Base-by-base conservation (phyloP, 2,113 vertebrate genomes). In the Bagarius yarrelli region DNA sequence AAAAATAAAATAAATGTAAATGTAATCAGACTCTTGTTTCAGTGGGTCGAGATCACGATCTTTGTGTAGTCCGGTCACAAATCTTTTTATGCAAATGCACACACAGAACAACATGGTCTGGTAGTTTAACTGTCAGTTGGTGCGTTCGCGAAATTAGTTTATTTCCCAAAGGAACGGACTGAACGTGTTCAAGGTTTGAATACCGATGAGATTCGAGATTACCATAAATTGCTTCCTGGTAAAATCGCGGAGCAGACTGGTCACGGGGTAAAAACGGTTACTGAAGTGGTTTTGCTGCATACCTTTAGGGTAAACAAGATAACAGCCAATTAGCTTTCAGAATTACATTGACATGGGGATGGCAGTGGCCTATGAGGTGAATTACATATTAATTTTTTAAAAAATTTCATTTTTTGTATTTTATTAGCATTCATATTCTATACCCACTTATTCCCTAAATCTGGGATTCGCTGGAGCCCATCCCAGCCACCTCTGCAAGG, bases 211-310 rank as follows among this genome's bases (percentile, higher is more conserved):
- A n/a, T 30, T 25, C 15, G 19, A 18, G 56, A 11, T 50, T 44
- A 9, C 8, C 5, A 18, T 21, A 53, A 16, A 34, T 34, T 64
- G 36, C 64, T 23, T 50, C 27, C 6, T 4, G 19, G 12, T 15
- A 12, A 44, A n/a, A 44, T 25, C 66, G 6, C 13, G 5, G 11
- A 69, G 66, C 66, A 25, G 66, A 71, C 5, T 16, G 15, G 12
- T 67, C 64, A 50, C 1, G 5, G 56, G 56, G 40, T 2, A 4
- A 19, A 50, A 25, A 44, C 19, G 11, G 16, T 21, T 21, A 0
- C 9, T 14, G 66, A 70, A 52, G 69, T 9, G 25, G 69, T 71
- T 50, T 70, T 47, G n/a, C n/a, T 50, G 44, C 67, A n/a, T 69
- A 44, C 23, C 64, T 44, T 66, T 36, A 40, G 23, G 34, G 63